Evolutionary conservation across 1,140 invertebrate species (phyloP), one percentile per base, ranked within the genome.

Genomic region (Caenorhabditis tropicalis): DNA sequence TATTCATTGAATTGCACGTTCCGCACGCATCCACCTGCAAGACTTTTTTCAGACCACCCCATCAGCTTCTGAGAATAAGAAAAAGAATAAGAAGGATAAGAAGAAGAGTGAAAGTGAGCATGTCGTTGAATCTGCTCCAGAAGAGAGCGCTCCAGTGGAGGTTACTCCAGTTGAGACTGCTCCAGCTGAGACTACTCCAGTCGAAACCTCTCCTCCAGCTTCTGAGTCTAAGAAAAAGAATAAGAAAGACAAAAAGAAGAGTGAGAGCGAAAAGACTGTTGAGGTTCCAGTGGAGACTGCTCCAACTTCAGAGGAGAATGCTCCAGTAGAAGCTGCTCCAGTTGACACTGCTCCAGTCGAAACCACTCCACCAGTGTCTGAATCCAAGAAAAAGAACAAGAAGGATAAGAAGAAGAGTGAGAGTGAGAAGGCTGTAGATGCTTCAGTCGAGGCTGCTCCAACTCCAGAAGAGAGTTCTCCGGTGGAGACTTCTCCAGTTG

Each of bases 181-280:
- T 21, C 74, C 74, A 43, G 74, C 21, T 5, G 39, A 79, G 74
- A 29, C n/a, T 21, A 19, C 49, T 51, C 49, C 53, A 58, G 80
- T 43, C 24, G 80, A 80, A 24, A 33, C 49, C n/a, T 51, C 46
- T 24, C 79, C 49, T 51, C 10, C 46, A 19, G 49, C 79, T 39
- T 29, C 49, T 49, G 43, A 80, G 33, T n/a, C 16, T 19, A 74
- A 74, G 36, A 74, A 74, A 29, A 74, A 74, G 12, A 74, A 74
- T 21, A 74, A 74, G 36, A 74, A 74, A 43, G 36, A 74, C 9
- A 74, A 74, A 21, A 74, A 74, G 65, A 74, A 74, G 65, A 74
- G 65, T 43, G 65, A 74, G 36, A 74, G 65, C 27, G 21, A 58
- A 15, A 58, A 58, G 15, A 15, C 53, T 58, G 53, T 24, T 24